These are phyloP conservation scores for Stichopus horrens DNA, from an alignment of 53 echinoderm and acorn worm species.

Conservation along the genomic window DNA sequence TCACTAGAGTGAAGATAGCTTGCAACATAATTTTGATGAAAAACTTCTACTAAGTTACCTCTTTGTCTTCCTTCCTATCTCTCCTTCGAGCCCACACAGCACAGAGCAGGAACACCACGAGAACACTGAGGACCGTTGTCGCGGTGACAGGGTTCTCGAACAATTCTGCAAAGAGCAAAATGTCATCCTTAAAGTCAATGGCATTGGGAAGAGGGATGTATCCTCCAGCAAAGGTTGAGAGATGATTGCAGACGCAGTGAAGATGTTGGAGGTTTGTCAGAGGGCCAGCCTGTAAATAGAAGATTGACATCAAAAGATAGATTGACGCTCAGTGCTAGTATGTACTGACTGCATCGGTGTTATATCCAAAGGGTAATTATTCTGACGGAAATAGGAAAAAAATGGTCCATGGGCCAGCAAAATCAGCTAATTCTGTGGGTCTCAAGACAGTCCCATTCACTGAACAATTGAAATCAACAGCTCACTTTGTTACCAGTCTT, in stretches of 20 bases:
- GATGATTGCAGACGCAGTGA: slow-evolving; percentile 88
- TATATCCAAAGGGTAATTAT: no score
- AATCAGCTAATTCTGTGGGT: no score
- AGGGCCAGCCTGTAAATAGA: slow-evolving; percentile 67
- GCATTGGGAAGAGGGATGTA: slow-evolving; percentile 83
- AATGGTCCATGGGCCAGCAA: no score
- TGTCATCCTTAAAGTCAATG: slow-evolving; percentile 65
- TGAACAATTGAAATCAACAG: no score
- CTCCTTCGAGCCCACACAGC: slow-evolving; percentile 73
- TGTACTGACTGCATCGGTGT: no score
- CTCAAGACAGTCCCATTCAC: no score
- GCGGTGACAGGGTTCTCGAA: slow-evolving; percentile 76
- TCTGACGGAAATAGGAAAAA: no score
- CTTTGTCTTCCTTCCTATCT: slow-evolving; percentile 60
- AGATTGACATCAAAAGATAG: background rate
- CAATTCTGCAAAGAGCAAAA: slow-evolving; percentile 61
- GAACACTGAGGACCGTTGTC: slow-evolving; percentile 51
- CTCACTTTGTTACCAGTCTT: no score
- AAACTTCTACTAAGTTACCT: slow-evolving; percentile 52
- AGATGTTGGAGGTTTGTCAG: slow-evolving; percentile 58
- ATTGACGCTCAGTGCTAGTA: no score
- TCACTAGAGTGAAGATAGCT: no score
- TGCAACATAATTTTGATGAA: no score
- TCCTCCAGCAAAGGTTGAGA: slow-evolving; percentile 74
- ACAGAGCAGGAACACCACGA: slow-evolving; percentile 57